These are phyloP conservation scores for Paradisaea rubra DNA, from an alignment of 2,113 vertebrate species.

Conservation along the genomic window DNA sequence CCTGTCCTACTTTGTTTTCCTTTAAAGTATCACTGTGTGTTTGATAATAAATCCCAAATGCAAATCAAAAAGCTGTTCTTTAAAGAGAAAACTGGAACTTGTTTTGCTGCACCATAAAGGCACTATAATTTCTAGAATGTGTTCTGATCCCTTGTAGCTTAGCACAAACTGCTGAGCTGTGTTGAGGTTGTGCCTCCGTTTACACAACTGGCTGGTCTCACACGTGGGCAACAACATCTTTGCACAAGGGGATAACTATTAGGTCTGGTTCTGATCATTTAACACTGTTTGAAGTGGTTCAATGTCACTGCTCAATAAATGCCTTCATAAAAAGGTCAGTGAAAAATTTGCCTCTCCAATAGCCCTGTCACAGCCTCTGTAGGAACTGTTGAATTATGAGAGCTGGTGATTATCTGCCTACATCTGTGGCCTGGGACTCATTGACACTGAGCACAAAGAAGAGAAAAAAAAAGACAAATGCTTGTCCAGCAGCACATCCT, in stretches of 20 bases:
- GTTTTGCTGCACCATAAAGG: neutral
- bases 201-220: neutral
- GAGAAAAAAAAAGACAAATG: neutral
- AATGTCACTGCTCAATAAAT: neutral
- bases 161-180: neutral
- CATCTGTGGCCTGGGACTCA: neutral
- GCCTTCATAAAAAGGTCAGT: neutral
- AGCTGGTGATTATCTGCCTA: neutral
- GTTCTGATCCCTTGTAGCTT: neutral
- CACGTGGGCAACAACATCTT: rapidly evolving
- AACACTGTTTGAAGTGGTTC: neutral
- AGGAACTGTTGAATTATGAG: neutral
- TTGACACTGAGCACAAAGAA: neutral
- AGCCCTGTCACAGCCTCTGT: neutral
- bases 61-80: neutral
- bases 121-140: neutral
- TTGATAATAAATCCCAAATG: neutral
- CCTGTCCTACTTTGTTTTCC: neutral
- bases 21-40: neutral
- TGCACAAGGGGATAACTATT: rapidly evolving
- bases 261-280: neutral
- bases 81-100: neutral
- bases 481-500: neutral
- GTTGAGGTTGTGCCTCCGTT: neutral
- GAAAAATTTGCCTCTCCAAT: neutral